These are phyloP conservation scores for Lasioglossum albipes DNA, from an alignment of 1,140 invertebrate species.

Conservation along the genomic window DNA sequence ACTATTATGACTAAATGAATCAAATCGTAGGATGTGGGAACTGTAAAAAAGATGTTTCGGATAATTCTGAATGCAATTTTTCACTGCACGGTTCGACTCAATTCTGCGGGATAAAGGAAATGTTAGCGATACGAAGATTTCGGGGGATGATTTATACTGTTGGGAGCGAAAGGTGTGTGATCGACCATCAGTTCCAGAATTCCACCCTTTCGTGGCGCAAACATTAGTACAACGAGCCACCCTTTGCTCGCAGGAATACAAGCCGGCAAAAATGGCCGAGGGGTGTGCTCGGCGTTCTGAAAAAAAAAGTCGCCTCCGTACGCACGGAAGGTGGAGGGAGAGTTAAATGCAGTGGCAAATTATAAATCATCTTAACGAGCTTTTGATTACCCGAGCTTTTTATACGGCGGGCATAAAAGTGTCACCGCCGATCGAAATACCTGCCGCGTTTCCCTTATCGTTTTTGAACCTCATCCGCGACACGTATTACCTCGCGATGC, in stretches of 20 bases:
- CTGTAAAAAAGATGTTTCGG: too few relatives aligned
- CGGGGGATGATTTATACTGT: too few relatives aligned
- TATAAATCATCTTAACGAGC: constrained; percentile 76
- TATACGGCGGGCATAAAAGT: constrained; percentile 65
- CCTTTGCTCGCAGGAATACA: constrained; percentile 20
- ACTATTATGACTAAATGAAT: too few relatives aligned
- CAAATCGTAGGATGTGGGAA: too few relatives aligned
- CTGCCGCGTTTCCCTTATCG: constrained; percentile 46
- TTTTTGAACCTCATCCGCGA: constrained; percentile 40
- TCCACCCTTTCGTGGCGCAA: constrained; percentile 26
- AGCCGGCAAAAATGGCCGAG: not conserved
- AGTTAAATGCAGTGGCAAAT: constrained; percentile 61
- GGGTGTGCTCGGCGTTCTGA: constrained; percentile 12
- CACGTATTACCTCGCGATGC: not conserved
- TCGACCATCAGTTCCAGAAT: constrained; percentile 9
- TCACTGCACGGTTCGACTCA: too few relatives aligned
- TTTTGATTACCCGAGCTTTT: constrained; percentile 72
- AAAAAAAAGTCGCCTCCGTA: constrained; percentile 29
- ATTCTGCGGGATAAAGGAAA: too few relatives aligned
- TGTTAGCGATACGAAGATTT: too few relatives aligned
- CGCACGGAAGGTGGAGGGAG: not conserved
- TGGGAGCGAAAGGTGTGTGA: not conserved
- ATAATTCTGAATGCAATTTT: too few relatives aligned
- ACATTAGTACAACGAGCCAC: constrained; percentile 30
- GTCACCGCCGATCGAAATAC: constrained; percentile 65